These are phyloP conservation scores for Lapara coniferarum DNA, from an alignment of 2,888 invertebrate genomes.

Conservation along the genomic window DNA sequence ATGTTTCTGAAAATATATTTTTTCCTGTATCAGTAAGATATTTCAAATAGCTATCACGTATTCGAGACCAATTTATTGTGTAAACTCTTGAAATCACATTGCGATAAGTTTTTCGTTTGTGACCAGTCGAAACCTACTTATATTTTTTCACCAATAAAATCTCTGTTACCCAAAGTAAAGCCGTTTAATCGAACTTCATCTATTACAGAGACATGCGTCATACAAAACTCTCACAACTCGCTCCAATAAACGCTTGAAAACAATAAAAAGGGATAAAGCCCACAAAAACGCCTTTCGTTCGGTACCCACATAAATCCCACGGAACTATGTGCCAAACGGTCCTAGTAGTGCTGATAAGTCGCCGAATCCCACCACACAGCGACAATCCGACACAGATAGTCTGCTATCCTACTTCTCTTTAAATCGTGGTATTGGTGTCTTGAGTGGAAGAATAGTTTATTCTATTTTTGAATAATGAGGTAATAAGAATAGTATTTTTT, in stretches of 20 bases:
- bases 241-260: slow-evolving; percentile 28
- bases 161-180: not conserved
- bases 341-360: slow-evolving; percentile 25
- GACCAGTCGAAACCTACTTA: not conserved
- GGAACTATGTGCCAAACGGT: slow-evolving; percentile 31
- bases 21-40: no score
- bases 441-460: no score
- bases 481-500: no score
- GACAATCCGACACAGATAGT: slow-evolving; percentile 7
- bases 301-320: slow-evolving; percentile 46
- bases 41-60: no score
- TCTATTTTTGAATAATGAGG: no score
- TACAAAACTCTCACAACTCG: slow-evolving; percentile 4
- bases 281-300: slow-evolving; percentile 43
- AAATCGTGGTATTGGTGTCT: not conserved
- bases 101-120: no score
- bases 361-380: not conserved
- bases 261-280: slow-evolving; percentile 41
- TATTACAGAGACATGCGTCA: slow-evolving; percentile 2
- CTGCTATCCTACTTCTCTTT: not conserved
- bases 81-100: no score
- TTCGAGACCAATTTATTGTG: no score
- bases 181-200: slow-evolving; percentile 10
- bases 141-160: not conserved
- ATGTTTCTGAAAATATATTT: no score